phyloP scores from a whole-genome alignment of 2,113 vertebrate species.

The Acanthochromis polyacanthus region DNA sequence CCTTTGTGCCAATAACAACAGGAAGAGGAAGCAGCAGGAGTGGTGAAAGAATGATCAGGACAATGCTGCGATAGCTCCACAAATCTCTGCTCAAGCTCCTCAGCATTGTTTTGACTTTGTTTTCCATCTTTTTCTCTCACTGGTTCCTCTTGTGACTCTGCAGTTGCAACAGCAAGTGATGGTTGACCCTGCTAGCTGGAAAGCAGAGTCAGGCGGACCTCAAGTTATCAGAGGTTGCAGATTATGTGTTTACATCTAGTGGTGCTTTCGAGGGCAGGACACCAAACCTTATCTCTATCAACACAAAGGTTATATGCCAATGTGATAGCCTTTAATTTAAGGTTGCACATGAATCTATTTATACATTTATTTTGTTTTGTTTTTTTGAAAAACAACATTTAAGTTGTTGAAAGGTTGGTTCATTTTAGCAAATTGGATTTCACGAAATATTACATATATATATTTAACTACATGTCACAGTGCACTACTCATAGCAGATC shows the following conservation, averaged over 20 bases:
- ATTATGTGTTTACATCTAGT: neutral
- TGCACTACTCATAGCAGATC: too few relatives aligned
- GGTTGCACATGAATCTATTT: too few relatives aligned
- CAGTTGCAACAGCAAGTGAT: neutral
- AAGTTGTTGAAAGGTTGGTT: too few relatives aligned
- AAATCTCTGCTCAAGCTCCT: neutral
- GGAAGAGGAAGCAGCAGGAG: slow-evolving; percentile 64
- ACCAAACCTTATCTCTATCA: slow-evolving; percentile 1
- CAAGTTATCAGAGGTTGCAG: neutral
- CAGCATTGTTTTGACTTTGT: slow-evolving; percentile 7
- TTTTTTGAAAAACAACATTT: too few relatives aligned
- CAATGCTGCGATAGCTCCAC: slow-evolving; percentile 41
- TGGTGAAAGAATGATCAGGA: slow-evolving; percentile 19
- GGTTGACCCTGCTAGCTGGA: neutral
- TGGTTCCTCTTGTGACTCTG: accelerated
- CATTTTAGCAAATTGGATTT: too few relatives aligned
- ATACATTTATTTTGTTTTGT: too few relatives aligned
- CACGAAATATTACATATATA: too few relatives aligned
- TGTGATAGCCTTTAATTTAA: neutral
- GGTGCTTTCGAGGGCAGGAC: slow-evolving; percentile 13
- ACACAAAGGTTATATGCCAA: slow-evolving; percentile 19
- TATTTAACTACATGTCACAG: too few relatives aligned
- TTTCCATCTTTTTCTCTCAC: neutral
- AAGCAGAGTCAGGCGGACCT: neutral
- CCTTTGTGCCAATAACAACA: slow-evolving; percentile 51